These are phyloP conservation scores for Gallinago stenura DNA, from an alignment of 2,797 vertebrate genomes.

Conservation along the genomic window DNA sequence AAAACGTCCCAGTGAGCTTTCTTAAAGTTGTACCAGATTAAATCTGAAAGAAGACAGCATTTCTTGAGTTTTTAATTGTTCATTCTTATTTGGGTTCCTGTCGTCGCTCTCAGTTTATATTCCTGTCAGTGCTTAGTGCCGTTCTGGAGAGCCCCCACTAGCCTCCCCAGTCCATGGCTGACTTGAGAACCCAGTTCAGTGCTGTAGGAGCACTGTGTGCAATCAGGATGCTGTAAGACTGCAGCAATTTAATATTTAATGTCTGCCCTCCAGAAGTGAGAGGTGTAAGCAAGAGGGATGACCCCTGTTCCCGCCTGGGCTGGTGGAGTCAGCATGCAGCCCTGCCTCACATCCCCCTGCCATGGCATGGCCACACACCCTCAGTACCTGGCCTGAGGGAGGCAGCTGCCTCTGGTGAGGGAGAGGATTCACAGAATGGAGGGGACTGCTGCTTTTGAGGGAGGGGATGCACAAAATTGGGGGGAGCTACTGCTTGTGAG, in stretches of 20 bases:
- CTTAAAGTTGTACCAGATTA: neutral
- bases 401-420: neutral
- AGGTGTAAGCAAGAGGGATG: neutral
- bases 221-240: neutral
- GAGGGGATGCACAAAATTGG: accelerated
- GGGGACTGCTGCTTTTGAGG: accelerated
- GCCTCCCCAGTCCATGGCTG: neutral
- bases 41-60: neutral
- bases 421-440: neutral
- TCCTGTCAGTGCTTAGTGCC: neutral
- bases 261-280: neutral
- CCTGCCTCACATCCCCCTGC: neutral
- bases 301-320: accelerated
- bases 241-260: constrained; percentile 30
- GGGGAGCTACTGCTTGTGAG: neutral
- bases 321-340: accelerated
- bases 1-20: neutral
- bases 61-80: neutral
- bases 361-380: neutral
- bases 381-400: neutral
- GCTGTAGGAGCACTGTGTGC: neutral
- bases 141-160: neutral
- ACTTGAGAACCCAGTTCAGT: neutral
- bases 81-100: accelerated
- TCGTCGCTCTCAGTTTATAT: neutral